Base-by-base conservation (phyloP, 2,113 vertebrate species). In the Callionymus lyra region DNA sequence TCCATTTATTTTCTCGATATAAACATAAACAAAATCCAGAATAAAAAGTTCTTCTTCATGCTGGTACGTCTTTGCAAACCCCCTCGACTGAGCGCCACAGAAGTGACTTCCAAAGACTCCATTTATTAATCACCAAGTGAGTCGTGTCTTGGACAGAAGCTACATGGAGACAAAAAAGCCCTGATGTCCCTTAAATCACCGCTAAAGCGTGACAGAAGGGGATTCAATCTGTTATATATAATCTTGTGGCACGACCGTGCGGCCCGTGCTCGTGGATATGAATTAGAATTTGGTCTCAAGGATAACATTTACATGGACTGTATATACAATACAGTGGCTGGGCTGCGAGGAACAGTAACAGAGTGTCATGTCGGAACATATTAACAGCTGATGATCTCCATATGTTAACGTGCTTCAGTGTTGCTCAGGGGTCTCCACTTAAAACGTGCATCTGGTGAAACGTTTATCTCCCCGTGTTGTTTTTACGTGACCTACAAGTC, bases 271-370 rank as follows among this genome's bases (percentile, higher is more conserved):
- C 77, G 70, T 74, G 76, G 70, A 84, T 80, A 84, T 80, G 80
- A 68, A 80, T 86, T 81, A 66, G 70, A 63, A 82, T 86, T 85
- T 85, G 50, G 59, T 54, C 76, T 74, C 80, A 82, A 82, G 65
- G 74, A 79, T 84, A 89, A 90, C 81, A 86, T 86, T 87, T 86
- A 81, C 81, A 72, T 85, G 79, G 18, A 61, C 56, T 83, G 64
- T 81, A 70, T 89, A 88, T 86, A 86, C 59, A 60, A 69, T 75
- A 75, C 79, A 77, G 77, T 86, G 82, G 74, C 72, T 72, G 47
- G 82, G 73, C 82, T 84, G 81, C 69, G 74, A 79, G 75, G 80
- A 87, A 82, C 65, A 83, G 72, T 76, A 88, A 80, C 74, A 80
- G 69, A 76, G 65, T 87, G 84, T 85, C 79, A 83, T 62, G 59